These are phyloP conservation scores for Esox lucius DNA, from an alignment of 2,797 vertebrate species.

Conservation along the genomic window DNA sequence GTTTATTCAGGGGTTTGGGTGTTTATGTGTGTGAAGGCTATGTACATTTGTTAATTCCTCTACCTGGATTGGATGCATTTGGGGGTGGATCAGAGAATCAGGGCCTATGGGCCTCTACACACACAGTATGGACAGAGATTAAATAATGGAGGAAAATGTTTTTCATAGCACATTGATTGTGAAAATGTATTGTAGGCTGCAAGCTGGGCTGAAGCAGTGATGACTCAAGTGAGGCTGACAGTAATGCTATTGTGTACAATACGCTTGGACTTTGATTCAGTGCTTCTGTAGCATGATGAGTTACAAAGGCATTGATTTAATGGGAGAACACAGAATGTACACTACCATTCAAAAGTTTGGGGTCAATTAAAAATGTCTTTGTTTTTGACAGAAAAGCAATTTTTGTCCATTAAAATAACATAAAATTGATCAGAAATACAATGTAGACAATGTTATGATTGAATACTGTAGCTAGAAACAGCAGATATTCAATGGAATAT, in stretches of 20 bases:
- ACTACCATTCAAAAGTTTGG: too few species aligned
- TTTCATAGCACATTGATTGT: constrained; percentile 44
- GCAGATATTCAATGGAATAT: too few species aligned
- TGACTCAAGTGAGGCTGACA: constrained; percentile 6
- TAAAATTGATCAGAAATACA: too few species aligned
- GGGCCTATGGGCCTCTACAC: constrained; percentile 60
- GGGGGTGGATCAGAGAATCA: constrained; percentile 60
- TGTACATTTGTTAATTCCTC: constrained; percentile 40
- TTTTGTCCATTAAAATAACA: too few species aligned
- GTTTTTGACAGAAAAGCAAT: too few species aligned
- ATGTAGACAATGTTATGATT: too few species aligned
- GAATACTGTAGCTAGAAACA: too few species aligned
- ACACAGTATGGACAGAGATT: constrained; percentile 43
- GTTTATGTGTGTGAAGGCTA: constrained; percentile 2
- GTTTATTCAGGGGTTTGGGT: background rate
- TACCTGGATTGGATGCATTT: constrained; percentile 46
- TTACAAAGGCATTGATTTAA: background rate
- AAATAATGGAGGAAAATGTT: constrained; percentile 7
- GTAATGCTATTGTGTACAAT: constrained; percentile 1
- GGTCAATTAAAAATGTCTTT: too few species aligned
- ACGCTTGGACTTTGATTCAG: background rate
- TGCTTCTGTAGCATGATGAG: background rate
- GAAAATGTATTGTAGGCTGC: constrained; percentile 42
- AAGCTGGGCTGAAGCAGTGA: constrained; percentile 32
- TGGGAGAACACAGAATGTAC: background rate